Evolutionary conservation across 1,140 invertebrate genomes (phyloP).

Genomic region (Zaprionus kolodkinae): DNA sequence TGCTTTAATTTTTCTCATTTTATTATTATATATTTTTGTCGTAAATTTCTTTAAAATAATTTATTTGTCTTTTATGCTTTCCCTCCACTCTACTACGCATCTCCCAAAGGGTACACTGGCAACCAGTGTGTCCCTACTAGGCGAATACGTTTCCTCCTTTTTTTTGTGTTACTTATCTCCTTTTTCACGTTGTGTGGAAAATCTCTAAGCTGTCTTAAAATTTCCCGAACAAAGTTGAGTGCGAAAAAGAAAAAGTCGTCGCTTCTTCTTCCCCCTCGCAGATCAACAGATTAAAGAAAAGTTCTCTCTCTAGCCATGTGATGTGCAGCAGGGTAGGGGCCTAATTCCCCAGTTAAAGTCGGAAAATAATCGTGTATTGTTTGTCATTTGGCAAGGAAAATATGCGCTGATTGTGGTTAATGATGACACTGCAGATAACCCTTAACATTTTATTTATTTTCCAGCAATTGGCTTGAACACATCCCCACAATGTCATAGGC

Average conservation of each 20-base stretch:
- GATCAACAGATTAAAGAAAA: conserved; percentile 78
- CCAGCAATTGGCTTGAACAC: conserved; percentile 26
- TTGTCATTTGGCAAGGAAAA: conserved; percentile 68
- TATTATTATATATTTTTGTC: too few species aligned
- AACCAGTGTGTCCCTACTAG: background rate
- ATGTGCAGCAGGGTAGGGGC: background rate
- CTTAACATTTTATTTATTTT: conserved; percentile 22
- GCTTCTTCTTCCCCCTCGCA: conserved; percentile 51
- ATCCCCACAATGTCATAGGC: background rate
- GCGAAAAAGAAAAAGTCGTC: conserved; percentile 39
- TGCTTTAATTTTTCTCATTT: too few species aligned
- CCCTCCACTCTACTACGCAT: background rate
- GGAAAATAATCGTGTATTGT: conserved; percentile 65
- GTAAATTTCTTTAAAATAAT: too few species aligned
- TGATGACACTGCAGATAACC: conserved; percentile 72
- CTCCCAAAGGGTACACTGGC: background rate
- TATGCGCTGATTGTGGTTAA: conserved; percentile 74
- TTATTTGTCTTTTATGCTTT: background rate
- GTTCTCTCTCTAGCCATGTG: conserved; percentile 53
- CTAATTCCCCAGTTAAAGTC: conserved; percentile 33
- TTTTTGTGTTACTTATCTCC: conserved; percentile 30
- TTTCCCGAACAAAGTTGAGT: conserved; percentile 58
- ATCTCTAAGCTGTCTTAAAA: conserved; percentile 75
- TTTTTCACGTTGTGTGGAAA: conserved; percentile 63
- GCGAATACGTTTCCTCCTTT: background rate